Base-by-base conservation (phyloP, 2,797 vertebrate genomes). In the Avahi laniger region DNA sequence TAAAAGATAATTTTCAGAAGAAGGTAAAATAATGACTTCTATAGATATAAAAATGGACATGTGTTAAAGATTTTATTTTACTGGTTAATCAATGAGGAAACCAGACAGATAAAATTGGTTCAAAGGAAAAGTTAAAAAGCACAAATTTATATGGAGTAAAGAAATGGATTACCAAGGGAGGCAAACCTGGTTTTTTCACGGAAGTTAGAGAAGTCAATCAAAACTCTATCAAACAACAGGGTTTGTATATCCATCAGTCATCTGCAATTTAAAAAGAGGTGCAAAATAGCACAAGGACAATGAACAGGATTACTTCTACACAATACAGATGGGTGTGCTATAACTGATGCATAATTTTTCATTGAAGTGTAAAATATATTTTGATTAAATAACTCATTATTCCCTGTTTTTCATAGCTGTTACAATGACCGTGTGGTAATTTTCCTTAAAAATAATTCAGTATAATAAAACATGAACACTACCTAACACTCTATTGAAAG, bases 1-100 rank as follows among this genome's bases (percentile, higher is more conserved):
- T 38, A 83, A 91, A 91, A 87, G 67, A 48, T 78, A 78, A 87
- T 88, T 88, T 72, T 91, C 52, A 92, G 30, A 69, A 35, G 28
- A 83, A 57, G 78, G 43, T 67, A 52, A 85, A 86, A 38, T 65
- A 50, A 90, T 90, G 48, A 76, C 9, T 78, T 50, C 43, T 24
- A 30, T 46, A 92, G 69, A 38, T 63, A 11, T 95, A 65, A 48
- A 78, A 84, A 57, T 78, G 52, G 14, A 63, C 5, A 72, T 72
- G n/a, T 81, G 7, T 50, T 84, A 84, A 94, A 72, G 38, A 84
- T 92, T 72, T 83, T 72, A 33, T 65, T 82, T 94, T 35, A 38
- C 50, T 92, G 54, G 57, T 89, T 73, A 73, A 94, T 78, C 33
- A 52, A 12, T 22, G 52, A 70, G 6, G 38, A 41, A 86, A 50